These are phyloP conservation scores for Ectemnius continuus DNA, from an alignment of 2,888 invertebrate species.

Conservation along the genomic window DNA sequence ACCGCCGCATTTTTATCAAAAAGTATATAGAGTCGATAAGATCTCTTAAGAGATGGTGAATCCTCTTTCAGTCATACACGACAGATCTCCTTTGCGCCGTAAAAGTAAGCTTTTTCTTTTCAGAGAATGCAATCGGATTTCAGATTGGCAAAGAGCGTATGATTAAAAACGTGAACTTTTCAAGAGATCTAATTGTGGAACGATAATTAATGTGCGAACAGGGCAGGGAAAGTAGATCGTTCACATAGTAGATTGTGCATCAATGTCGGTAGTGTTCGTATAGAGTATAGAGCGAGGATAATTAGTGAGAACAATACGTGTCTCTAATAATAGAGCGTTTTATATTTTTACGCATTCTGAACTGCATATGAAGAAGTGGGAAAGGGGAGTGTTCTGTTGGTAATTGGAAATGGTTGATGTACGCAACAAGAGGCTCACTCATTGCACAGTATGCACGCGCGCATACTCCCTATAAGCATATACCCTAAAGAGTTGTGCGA, in stretches of 20 bases:
- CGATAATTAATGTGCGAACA: not conserved
- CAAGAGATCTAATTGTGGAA: not conserved
- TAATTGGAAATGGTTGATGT: conserved; percentile 48
- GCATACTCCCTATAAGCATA: conserved; percentile 24
- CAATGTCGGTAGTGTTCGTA: not conserved
- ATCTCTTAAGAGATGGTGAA: no score
- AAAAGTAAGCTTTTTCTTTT: no score
- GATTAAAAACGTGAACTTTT: not conserved
- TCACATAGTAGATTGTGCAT: not conserved
- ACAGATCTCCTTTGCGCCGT: no score
- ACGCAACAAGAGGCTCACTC: conserved; percentile 55
- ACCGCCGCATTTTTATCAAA: no score
- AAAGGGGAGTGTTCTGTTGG: conserved; percentile 34
- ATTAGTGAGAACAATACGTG: not conserved
- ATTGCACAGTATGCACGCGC: conserved; percentile 29
- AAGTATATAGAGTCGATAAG: no score
- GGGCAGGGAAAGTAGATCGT: not conserved
- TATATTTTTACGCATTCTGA: conserved; percentile 4
- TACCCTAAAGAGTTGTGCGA: conserved; percentile 1
- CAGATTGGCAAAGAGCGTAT: not conserved
- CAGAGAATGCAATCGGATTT: no score
- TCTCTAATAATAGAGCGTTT: conserved; percentile 13
- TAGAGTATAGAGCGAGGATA: not conserved
- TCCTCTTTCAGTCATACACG: not conserved
- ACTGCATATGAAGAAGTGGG: conserved; percentile 23